Evolutionary conservation across 2,888 invertebrate genomes (phyloP), one percentile per base, ranked within the genome.

Genomic region (Chloroclystis v-ata): DNA sequence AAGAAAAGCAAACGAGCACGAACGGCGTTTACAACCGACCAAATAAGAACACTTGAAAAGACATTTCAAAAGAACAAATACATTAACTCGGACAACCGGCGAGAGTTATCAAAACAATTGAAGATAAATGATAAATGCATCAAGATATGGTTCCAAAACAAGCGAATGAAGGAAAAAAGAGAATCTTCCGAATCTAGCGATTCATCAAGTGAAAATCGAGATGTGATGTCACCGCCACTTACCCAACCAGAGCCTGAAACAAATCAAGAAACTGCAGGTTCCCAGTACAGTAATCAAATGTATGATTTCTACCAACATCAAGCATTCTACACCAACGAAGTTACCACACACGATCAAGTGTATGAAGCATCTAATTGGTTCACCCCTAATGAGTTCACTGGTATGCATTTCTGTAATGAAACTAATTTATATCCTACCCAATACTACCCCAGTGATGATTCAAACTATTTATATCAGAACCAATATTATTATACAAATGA

Each of bases 91-190:
- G 90, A 91, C 0, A 77, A 90, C 29, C 87, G 95, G 28, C 91
- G 90, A 29, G 89, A 92, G 56, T 84, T 95, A 68, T 91, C 95
- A 0, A 72, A 89, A 0, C 59, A 74, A 1, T 77, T 95, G 0
- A 87, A 86, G 35, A 83, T 95, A 1, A 89, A 89, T 1, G 94
- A 95, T 59, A 88, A 92, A 43, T 93, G 93, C 67, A 91, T 95
- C 44, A 95, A 95, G 73, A 91, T 95, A 28, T 95, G 95, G 95
- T 95, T 95, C 69, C 95, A 95, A 67, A 95, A 95, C 66, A 85
- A 94, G 14, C 83, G 95, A 14, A 95, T 95, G 94, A 93, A 92
- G 52, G 85, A 84, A 57, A 93, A 93, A 65, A 91, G 89, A 60
- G 90, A 90, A 55, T 75, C 63, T 0, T 73, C 70, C 0, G 80